These are phyloP conservation scores for Drosophila niveifrons DNA, from an alignment of 2,888 invertebrate species.

Conservation along the genomic window DNA sequence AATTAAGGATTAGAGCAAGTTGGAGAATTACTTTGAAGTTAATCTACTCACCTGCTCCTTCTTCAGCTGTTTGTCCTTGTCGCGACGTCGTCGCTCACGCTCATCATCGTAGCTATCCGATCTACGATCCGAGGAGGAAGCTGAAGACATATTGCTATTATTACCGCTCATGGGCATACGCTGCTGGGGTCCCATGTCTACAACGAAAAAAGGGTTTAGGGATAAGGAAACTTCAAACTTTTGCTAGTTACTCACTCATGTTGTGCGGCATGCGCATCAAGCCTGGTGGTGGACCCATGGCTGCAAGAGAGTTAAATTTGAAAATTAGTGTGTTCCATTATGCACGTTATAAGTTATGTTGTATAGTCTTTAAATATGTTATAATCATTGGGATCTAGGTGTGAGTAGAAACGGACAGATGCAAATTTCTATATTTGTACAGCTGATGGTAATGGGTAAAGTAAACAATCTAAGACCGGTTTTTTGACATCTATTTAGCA, in stretches of 20 bases:
- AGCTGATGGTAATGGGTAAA: too few species aligned
- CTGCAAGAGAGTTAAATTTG: constrained; percentile 40
- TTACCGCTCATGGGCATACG: constrained; percentile 62
- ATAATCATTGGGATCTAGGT: too few species aligned
- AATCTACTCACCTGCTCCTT: constrained; percentile 81
- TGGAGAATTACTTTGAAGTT: neutral
- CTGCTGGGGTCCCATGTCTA: constrained; percentile 80
- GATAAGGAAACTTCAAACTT: too few species aligned
- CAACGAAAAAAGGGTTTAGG: constrained; percentile 11
- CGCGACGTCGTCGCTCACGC: constrained; percentile 79
- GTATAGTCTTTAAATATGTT: too few species aligned
- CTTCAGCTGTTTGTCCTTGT: constrained; percentile 86
- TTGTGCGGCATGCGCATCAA: constrained; percentile 71
- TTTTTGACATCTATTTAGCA: too few species aligned
- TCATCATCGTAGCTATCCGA: constrained; percentile 63
- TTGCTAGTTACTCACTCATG: constrained; percentile 40
- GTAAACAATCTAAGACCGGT: too few species aligned
- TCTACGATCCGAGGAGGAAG: constrained; percentile 56
- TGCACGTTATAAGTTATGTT: too few species aligned
- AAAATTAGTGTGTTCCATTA: neutral
- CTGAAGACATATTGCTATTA: constrained; percentile 43
- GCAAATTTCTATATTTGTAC: too few species aligned
- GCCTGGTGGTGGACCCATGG: constrained; percentile 80
- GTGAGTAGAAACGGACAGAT: too few species aligned
- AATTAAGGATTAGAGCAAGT: too few species aligned